Evolutionary conservation across 2,113 vertebrate species (phyloP), one percentile per base, ranked within the genome.

Genomic region (Festucalex cinctus): DNA sequence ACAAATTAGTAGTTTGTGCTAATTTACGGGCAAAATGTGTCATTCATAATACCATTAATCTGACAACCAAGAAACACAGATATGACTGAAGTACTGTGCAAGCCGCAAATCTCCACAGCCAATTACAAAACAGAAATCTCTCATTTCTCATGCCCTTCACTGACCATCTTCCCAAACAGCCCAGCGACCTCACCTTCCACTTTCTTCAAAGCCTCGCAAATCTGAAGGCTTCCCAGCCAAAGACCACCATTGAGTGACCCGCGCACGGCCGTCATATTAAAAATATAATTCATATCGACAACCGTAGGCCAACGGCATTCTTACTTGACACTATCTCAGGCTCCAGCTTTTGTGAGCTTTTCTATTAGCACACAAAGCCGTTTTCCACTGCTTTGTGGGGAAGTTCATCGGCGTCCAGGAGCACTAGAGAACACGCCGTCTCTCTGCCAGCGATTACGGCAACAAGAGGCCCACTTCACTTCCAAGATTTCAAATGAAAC

Each of bases 311-410:
- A 68, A 79, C 75, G 82, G 80, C 69, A 83, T 68, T 80, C 69
- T 69, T 80, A 85, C 77, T 81, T 83, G 77, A 81, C 86, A 85
- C 86, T 79, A 75, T 87, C 86, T 87, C 87, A 88, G 82, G 83
- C 87, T 84, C 87, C 83, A 70, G 69, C 80, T 82, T 85, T 89
- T 88, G 85, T 88, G 60, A 28, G 78, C 86, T 83, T 87, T 86
- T 85, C 83, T 86, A 88, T 90, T 87, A 79, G 83, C 84, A 83
- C 84, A 88, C 79, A 87, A 89, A 90, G 85, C 71, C 80, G 28
- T 51, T 85, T 86, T 85, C 69, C 61, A 76, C 72, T 69, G 77
- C 74, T 82, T 82, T 81, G 82, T 85, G 75, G 56, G 68, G 63
- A 83, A 73, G 82, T 84, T 83, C 77, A 70, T 76, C 19, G 49